phyloP scores from a whole-genome alignment of 1,140 invertebrate species.

The Episyrphus balteatus region DNA sequence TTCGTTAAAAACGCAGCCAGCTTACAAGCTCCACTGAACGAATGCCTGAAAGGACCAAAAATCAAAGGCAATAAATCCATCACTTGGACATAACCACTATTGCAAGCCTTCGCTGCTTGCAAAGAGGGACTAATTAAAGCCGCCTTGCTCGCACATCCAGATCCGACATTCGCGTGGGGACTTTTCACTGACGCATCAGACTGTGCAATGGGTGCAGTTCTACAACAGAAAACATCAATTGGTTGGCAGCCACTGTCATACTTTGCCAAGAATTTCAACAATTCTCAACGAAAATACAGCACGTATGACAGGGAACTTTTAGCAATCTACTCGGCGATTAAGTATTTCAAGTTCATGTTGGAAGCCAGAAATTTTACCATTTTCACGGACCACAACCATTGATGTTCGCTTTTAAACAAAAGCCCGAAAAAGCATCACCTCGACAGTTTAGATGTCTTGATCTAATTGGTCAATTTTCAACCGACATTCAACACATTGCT shows the following conservation, averaged over 20 bases:
- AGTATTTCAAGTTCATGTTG: conserved; percentile 20
- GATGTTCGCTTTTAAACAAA: conserved; percentile 22
- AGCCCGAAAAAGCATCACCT: conserved; percentile 18
- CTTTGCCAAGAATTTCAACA: neutral
- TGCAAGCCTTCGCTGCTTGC: conserved; percentile 12
- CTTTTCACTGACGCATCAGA: conserved; percentile 17
- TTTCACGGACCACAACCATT: conserved; percentile 37
- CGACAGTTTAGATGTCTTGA: conserved; percentile 25
- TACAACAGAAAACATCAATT: conserved; percentile 9
- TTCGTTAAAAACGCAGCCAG: conserved; percentile 20
- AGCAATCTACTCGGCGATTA: conserved; percentile 20
- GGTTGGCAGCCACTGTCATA: neutral
- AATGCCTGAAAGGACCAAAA: conserved; percentile 7
- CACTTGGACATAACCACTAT: conserved; percentile 2
- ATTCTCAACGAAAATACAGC: conserved; percentile 18
- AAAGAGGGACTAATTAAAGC: conserved; percentile 17
- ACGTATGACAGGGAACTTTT: conserved; percentile 22
- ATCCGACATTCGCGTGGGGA: neutral
- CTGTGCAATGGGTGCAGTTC: conserved; percentile 12
- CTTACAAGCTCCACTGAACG: conserved; percentile 12
- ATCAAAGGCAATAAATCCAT: conserved; percentile 15
- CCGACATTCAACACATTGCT: conserved; percentile 25
- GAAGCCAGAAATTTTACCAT: conserved; percentile 25
- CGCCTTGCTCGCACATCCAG: conserved; percentile 10
- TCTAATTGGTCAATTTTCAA: conserved; percentile 34